Evolutionary conservation across 2,113 vertebrate genomes (phyloP).

Genomic region (Columbina picui): DNA sequence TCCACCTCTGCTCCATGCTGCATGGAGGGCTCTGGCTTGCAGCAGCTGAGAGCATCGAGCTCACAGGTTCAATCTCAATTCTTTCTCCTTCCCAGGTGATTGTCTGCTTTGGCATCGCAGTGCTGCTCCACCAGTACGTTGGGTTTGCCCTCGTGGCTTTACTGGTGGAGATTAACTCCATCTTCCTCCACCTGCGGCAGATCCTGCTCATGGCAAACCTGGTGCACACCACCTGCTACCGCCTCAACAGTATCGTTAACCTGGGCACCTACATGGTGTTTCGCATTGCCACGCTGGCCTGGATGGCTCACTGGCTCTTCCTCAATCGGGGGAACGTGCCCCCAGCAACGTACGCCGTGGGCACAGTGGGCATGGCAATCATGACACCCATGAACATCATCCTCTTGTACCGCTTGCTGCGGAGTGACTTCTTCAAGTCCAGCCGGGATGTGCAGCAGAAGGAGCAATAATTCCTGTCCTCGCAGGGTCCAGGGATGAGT

Average conservation of each 20-base stretch:
- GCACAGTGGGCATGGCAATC: slow-evolving; percentile 86
- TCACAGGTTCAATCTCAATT: background rate
- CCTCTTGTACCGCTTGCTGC: slow-evolving; percentile 83
- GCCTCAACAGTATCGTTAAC: slow-evolving; percentile 87
- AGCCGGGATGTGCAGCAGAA: slow-evolving; percentile 69
- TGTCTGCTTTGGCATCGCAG: slow-evolving; percentile 84
- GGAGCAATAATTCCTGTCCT: background rate
- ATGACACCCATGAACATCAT: slow-evolving; percentile 87
- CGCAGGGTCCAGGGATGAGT: rapidly evolving
- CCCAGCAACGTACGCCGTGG: slow-evolving; percentile 78
- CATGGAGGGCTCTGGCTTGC: background rate
- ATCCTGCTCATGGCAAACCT: slow-evolving; percentile 85
- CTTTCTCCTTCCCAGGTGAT: slow-evolving; percentile 80
- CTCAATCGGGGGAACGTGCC: slow-evolving; percentile 83
- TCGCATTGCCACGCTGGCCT: slow-evolving; percentile 88
- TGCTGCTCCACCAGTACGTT: slow-evolving; percentile 80
- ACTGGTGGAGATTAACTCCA: slow-evolving; percentile 91
- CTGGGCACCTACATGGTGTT: slow-evolving; percentile 90
- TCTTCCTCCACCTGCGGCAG: slow-evolving; percentile 88
- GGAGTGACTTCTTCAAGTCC: slow-evolving; percentile 83
- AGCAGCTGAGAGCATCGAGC: background rate
- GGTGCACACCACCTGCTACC: slow-evolving; percentile 75
- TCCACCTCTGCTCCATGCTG: background rate
- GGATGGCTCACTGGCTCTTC: slow-evolving; percentile 92
- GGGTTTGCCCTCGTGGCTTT: slow-evolving; percentile 90